A percentile compares a stretch with the other conserved stretches of the same genome.
These are phyloP conservation scores for Galaxias olidus DNA, from an alignment of 2,797 vertebrate species.

Conservation along the genomic window DNA sequence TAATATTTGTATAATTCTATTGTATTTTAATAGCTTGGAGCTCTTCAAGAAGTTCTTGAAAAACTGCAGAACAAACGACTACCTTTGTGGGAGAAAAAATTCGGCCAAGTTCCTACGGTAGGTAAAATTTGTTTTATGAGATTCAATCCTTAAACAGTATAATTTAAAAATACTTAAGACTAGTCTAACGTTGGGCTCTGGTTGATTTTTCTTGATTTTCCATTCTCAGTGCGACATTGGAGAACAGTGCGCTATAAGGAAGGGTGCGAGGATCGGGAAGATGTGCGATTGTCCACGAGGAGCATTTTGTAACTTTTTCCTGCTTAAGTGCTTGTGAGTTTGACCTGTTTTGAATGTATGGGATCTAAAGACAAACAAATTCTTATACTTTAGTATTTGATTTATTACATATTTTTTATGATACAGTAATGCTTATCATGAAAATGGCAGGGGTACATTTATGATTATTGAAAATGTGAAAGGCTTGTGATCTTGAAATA, in stretches of 20 bases:
- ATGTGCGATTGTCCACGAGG: slow-evolving; percentile 74
- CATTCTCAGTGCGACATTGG: slow-evolving; percentile 67
- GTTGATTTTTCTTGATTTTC: neutral
- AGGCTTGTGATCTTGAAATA: slow-evolving; percentile 31
- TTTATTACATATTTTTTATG: slow-evolving; percentile 42
- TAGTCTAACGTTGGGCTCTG: neutral
- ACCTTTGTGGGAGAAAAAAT: slow-evolving; percentile 83
- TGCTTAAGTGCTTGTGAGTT: slow-evolving; percentile 77
- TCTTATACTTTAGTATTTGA: slow-evolving; percentile 25
- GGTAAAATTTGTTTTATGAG: slow-evolving; percentile 13
- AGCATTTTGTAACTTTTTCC: slow-evolving; percentile 73
- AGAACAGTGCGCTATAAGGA: slow-evolving; percentile 78
- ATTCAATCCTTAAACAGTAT: neutral
- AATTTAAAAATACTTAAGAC: neutral
- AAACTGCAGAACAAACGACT: slow-evolving; percentile 81
- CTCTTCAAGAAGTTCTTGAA: slow-evolving; percentile 81
- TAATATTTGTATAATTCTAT: neutral
- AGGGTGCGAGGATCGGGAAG: slow-evolving; percentile 79
- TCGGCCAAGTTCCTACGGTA: slow-evolving; percentile 82
- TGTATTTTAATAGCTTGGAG: slow-evolving; percentile 71
- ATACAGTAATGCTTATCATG: slow-evolving; percentile 10
- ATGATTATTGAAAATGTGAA: slow-evolving; percentile 30
- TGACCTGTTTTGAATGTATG: slow-evolving; percentile 31
- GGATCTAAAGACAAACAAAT: slow-evolving; percentile 3
- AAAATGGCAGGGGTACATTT: slow-evolving; percentile 26